phyloP scores from a whole-genome alignment of 1,140 invertebrate genomes.

The Papilio aristodemus region DNA sequence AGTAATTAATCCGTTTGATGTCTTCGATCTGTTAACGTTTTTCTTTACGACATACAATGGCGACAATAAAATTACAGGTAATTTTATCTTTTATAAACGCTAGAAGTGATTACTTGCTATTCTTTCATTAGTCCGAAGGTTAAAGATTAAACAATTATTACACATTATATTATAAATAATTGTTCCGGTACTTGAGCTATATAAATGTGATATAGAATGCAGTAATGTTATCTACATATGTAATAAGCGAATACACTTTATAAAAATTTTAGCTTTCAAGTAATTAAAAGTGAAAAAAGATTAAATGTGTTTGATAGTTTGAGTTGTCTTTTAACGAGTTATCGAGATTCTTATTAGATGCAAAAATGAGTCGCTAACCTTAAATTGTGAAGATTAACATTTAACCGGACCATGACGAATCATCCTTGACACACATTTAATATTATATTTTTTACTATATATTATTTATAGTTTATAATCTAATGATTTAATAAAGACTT shows the following conservation, averaged over 20 bases:
- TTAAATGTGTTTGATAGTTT: too few species aligned
- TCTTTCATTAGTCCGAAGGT: not conserved
- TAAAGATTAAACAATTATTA: constrained; percentile 9
- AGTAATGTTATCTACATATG: constrained; percentile 23
- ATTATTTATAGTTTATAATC: too few species aligned
- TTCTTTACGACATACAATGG: not conserved
- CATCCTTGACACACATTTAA: too few species aligned
- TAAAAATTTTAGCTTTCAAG: not conserved
- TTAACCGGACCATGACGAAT: too few species aligned
- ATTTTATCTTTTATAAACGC: not conserved
- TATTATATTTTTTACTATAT: too few species aligned
- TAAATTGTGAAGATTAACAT: too few species aligned
- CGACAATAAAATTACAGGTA: constrained; percentile 1
- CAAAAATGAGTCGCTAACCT: too few species aligned
- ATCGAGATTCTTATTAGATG: too few species aligned
- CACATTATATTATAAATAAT: constrained; percentile 7
- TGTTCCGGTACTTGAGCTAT: constrained; percentile 5
- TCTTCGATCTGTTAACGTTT: not conserved
- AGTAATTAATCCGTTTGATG: not conserved
- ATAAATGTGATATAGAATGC: not conserved
- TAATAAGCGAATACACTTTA: too few species aligned
- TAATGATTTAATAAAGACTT: too few species aligned
- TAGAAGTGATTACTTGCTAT: constrained; percentile 4
- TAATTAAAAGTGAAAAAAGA: not conserved
- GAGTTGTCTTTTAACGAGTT: too few species aligned